Percentiles rank a stretch among this genome's conserved stretches.
These are phyloP conservation scores for Saccostrea glomerata DNA, from an alignment of 1,140 invertebrate species.

Conservation along the genomic window DNA sequence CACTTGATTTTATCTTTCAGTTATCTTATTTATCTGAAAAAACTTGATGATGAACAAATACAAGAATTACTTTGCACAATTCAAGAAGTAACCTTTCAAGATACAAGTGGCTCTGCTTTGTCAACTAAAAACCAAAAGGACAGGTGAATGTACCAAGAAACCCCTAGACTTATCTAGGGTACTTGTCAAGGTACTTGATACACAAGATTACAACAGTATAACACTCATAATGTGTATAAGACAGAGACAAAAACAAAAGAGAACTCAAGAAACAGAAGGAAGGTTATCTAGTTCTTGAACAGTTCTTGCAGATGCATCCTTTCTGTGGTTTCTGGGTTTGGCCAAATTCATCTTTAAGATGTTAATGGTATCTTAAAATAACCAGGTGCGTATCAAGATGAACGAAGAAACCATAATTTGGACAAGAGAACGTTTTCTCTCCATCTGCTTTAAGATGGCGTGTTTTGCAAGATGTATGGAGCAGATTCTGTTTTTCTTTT, in stretches of 20 bases:
- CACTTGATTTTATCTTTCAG: not conserved
- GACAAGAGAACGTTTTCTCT: not conserved
- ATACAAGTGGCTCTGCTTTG: slow-evolving; percentile 8
- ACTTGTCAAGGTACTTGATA: slow-evolving; percentile 3
- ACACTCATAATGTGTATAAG: not conserved
- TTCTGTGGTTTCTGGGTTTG: slow-evolving; percentile 24
- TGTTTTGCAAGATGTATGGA: not conserved
- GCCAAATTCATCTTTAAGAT: not conserved
- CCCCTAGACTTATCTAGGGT: not conserved
- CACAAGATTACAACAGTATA: not conserved
- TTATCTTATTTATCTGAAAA: not conserved
- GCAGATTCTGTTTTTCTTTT: not conserved
- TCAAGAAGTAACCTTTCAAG: not conserved
- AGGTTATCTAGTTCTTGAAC: not conserved
- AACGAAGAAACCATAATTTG: not conserved
- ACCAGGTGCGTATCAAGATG: not conserved
- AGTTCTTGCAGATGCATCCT: slow-evolving; percentile 13
- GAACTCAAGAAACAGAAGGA: not conserved
- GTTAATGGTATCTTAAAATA: not conserved
- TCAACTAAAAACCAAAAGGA: not conserved
- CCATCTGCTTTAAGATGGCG: not conserved
- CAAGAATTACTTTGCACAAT: not conserved
- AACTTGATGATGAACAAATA: not conserved
- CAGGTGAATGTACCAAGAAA: not conserved
- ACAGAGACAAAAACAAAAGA: slow-evolving; percentile 15